Evolutionary conservation across 2,888 invertebrate genomes (phyloP).

Genomic region (Bugula neritina): DNA sequence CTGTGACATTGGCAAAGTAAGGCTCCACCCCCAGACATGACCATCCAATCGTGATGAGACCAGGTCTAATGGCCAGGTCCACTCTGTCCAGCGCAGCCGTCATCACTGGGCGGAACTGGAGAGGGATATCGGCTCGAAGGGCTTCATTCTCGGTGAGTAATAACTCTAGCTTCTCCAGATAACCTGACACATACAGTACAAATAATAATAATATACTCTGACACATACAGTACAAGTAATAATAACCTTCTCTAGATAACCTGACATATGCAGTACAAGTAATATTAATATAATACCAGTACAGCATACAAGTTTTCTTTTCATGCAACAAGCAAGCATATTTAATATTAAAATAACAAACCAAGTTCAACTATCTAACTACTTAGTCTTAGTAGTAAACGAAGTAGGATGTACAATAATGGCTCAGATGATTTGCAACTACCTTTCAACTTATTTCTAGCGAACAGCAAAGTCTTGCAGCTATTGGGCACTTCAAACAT

Average conservation of each 20-base stretch:
- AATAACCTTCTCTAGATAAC: slow-evolving; percentile 23
- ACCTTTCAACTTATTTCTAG: slow-evolving; percentile 64
- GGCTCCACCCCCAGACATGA: slow-evolving; percentile 68
- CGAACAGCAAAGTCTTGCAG: slow-evolving; percentile 69
- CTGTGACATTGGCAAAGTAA: slow-evolving; percentile 60
- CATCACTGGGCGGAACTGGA: slow-evolving; percentile 65
- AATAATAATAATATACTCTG: slow-evolving; percentile 10
- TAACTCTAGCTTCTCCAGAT: slow-evolving; percentile 15
- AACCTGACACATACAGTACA: slow-evolving; percentile 12
- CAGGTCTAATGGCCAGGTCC: slow-evolving; percentile 69
- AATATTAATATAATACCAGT: not conserved
- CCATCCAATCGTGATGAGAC: slow-evolving; percentile 74
- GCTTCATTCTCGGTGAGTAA: slow-evolving; percentile 39
- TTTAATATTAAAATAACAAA: too few species aligned
- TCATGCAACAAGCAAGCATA: too few species aligned
- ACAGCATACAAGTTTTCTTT: too few species aligned
- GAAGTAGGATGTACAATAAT: too few species aligned
- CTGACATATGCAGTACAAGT: slow-evolving; percentile 6
- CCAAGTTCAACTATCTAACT: too few species aligned
- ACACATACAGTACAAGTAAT: slow-evolving; percentile 3
- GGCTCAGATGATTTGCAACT: too few species aligned
- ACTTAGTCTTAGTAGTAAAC: too few species aligned
- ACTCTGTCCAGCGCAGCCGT: slow-evolving; percentile 61
- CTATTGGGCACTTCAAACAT: slow-evolving; percentile 69
- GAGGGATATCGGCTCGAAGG: slow-evolving; percentile 58